Evolutionary conservation across 1,140 invertebrate species (phyloP), one percentile per base, ranked within the genome.

Genomic region (Riptortus pedestris): DNA sequence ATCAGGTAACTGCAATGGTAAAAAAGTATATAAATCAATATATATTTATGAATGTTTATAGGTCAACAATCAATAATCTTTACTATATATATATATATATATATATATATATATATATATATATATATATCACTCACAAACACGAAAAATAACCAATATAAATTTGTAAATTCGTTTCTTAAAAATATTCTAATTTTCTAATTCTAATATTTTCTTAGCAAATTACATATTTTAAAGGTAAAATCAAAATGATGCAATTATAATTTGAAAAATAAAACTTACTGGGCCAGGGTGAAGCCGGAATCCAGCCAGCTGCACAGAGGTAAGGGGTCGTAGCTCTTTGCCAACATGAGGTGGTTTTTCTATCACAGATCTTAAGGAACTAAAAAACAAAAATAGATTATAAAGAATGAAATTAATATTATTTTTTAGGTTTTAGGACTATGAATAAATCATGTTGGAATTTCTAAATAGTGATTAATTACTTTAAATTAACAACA

Each of bases 261-360:
- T n/a, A n/a, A n/a, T n/a, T n/a, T n/a, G n/a, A n/a, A n/a, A n/a
- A n/a, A 67, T 61, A 47, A 67, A 63, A 80, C 81, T 81, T 83
- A 92, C 89, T 14, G 93, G 92, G 58, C 96, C 96, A 63, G 94
- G 92, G 79, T 98, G 93, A 65, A 99, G 79, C 66, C 94, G 80
- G 74, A 99, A 99, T 28, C 94, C 94, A 70, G 92, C 83, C 64
- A 98, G 77, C 74, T 96, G 90, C 62, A 91, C 84, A 74, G 86
- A 87, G 20, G 87, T 91, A 52, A 98, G 74, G 51, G 90, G 89
- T 65, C 90, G 74, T 63, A 98, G 79, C 75, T 98, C 96, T 75
- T 98, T 98, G 1, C 92, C 93, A 59, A 86, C 87, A 68, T 98
- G 96, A 7, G 95, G 95, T 29, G 94, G 93, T 76, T 98, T 98